phyloP scores from a whole-genome alignment of 1,140 invertebrate genomes.

The Belonocnema kinseyi region DNA sequence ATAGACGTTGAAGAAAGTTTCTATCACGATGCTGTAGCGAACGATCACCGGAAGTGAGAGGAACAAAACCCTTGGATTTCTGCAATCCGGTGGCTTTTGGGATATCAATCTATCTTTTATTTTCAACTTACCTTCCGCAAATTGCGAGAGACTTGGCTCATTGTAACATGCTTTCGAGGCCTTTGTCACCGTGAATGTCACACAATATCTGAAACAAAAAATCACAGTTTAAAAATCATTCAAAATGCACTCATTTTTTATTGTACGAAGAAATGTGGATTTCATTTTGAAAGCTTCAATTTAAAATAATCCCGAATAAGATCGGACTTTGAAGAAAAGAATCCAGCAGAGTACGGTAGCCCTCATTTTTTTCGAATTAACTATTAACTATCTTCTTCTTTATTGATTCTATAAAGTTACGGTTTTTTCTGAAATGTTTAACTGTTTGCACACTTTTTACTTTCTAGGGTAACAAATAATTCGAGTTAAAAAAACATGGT shows the following conservation, averaged over 20 bases:
- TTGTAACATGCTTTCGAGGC: conserved; percentile 87
- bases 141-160: conserved; percentile 80
- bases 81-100: conserved; percentile 14
- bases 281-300: no score
- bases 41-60: conserved; percentile 20
- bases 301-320: no score
- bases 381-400: no score
- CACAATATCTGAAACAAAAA: conserved; percentile 84
- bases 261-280: no score
- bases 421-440: no score
- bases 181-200: conserved; percentile 88
- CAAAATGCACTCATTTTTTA: background rate
- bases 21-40: conserved; percentile 23
- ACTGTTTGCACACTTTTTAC: no score
- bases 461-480: no score
- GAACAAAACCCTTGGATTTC: conserved; percentile 5
- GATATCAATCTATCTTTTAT: conserved; percentile 22
- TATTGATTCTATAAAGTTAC: no score
- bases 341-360: no score
- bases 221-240: conserved; percentile 18
- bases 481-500: no score
- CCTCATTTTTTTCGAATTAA: no score
- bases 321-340: no score
- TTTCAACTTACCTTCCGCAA: conserved; percentile 82
- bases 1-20: conserved; percentile 2